phyloP scores from a whole-genome alignment of 2,888 invertebrate species.

The Pediacus dermestoides region DNA sequence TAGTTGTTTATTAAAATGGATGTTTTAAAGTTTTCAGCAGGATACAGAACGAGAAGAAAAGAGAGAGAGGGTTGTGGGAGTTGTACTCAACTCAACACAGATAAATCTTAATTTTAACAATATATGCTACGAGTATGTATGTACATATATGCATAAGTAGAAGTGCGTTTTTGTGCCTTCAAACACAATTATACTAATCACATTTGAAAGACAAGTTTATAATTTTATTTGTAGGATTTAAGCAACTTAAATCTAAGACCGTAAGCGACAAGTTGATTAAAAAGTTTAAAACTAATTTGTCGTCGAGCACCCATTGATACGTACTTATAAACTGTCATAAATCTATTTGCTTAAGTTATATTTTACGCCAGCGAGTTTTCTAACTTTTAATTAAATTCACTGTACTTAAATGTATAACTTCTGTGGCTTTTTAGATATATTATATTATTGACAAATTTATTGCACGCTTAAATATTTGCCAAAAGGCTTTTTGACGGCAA shows the following conservation, averaged over 20 bases:
- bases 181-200: constrained; percentile 1
- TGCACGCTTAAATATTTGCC: too few relatives aligned
- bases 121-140: too few relatives aligned
- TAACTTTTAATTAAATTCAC: constrained; percentile 43
- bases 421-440: constrained; percentile 12
- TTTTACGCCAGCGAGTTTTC: constrained; percentile 35
- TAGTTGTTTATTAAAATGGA: constrained; percentile 33
- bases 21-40: constrained; percentile 32
- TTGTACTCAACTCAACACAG: too few relatives aligned
- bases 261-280: constrained; percentile 46
- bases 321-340: constrained; percentile 45
- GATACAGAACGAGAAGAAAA: too few relatives aligned
- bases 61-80: too few relatives aligned
- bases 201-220: too few relatives aligned
- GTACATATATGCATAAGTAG: too few relatives aligned
- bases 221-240: constrained; percentile 37
- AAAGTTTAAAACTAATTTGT: constrained; percentile 47
- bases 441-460: constrained; percentile 24
- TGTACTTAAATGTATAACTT: constrained; percentile 18
- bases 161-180: too few relatives aligned
- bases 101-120: too few relatives aligned
- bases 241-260: constrained; percentile 36
- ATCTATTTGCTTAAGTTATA: constrained; percentile 42
- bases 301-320: constrained; percentile 43
- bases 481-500: too few relatives aligned